A percentile compares a stretch with the other conserved stretches of the same genome.
Conservation (phyloP, 2,888 invertebrate species). For the Torymus aiolomorphi region DNA sequence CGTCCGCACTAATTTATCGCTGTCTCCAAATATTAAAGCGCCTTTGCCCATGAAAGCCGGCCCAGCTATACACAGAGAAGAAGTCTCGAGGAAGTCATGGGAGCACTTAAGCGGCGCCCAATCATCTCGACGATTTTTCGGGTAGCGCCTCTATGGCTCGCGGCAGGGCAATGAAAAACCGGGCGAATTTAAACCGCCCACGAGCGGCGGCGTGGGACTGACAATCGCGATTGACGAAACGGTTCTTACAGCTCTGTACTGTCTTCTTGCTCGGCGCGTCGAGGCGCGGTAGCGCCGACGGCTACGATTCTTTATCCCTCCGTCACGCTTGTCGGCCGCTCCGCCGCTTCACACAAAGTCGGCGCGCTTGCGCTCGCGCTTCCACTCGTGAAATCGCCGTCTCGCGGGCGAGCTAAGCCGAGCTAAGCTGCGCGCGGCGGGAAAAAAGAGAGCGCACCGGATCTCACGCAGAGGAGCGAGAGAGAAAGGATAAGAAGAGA, state of each 20-base stretch:
- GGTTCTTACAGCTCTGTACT: slow-evolving; percentile 6
- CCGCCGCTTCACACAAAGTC: not conserved
- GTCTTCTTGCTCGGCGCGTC: not conserved
- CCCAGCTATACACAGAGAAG: no score
- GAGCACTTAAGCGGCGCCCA: no score
- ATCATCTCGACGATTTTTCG: no score
- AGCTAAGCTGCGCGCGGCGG: no score
- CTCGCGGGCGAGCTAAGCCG: slow-evolving; percentile 29
- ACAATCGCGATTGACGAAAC: slow-evolving; percentile 46
- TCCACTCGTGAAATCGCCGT: slow-evolving; percentile 37
- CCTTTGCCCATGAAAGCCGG: not conserved
- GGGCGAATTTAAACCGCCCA: not conserved
- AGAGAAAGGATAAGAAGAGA: not conserved
- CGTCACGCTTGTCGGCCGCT: slow-evolving; percentile 48
- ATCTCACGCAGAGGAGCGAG: slow-evolving; percentile 48
- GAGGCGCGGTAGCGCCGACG: slow-evolving; percentile 43
- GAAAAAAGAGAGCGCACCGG: slow-evolving; percentile 37
- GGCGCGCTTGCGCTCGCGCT: slow-evolving; percentile 5
- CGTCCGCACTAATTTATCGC: slow-evolving; percentile 4
- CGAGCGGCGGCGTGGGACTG: slow-evolving; percentile 25
- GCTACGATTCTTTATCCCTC: slow-evolving; percentile 47
- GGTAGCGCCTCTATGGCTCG: no score
- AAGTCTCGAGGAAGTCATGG: no score
- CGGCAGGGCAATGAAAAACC: no score
- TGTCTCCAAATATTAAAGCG: not conserved